These are phyloP conservation scores for Hybos culiciformis DNA, from an alignment of 2,888 invertebrate species.

Conservation along the genomic window DNA sequence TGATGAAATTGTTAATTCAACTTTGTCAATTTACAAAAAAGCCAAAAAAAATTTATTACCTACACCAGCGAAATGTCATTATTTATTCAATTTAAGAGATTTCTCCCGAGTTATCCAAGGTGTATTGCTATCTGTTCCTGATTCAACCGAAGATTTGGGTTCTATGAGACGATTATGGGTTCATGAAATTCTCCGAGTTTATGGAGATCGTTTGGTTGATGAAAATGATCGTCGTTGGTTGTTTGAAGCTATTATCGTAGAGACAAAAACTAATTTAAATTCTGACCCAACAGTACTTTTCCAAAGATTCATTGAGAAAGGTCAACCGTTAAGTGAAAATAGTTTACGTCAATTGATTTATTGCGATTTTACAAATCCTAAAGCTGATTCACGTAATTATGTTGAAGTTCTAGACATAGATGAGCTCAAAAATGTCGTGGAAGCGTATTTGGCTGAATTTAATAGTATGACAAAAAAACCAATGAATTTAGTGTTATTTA, in stretches of 20 bases:
- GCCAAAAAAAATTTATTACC: slow-evolving; percentile 73
- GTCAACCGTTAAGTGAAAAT: slow-evolving; percentile 48
- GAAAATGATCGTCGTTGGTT: slow-evolving; percentile 70
- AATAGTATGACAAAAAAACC: slow-evolving; percentile 94
- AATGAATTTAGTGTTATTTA: slow-evolving; percentile 87
- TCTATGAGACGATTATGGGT: slow-evolving; percentile 89
- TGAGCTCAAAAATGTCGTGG: slow-evolving; percentile 65
- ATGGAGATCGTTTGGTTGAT: slow-evolving; percentile 81
- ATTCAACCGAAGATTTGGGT: slow-evolving; percentile 71
- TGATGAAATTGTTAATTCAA: slow-evolving; percentile 74
- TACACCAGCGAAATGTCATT: slow-evolving; percentile 87
- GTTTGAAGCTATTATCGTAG: slow-evolving; percentile 50
- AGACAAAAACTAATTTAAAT: slow-evolving; percentile 46
- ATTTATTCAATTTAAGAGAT: slow-evolving; percentile 87
- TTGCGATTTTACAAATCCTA: slow-evolving; percentile 91
- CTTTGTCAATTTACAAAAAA: slow-evolving; percentile 73
- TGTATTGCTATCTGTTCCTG: slow-evolving; percentile 79
- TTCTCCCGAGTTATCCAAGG: slow-evolving; percentile 90
- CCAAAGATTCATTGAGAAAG: slow-evolving; percentile 41
- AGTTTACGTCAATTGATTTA: slow-evolving; percentile 78
- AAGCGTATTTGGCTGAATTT: slow-evolving; percentile 77
- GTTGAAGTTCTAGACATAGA: slow-evolving; percentile 77
- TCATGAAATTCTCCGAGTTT: slow-evolving; percentile 84
- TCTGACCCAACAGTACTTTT: slow-evolving; percentile 59
- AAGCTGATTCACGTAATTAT: slow-evolving; percentile 77